Base-by-base conservation (phyloP, 2,888 invertebrate genomes). In the Sinhomidia bicolor region DNA sequence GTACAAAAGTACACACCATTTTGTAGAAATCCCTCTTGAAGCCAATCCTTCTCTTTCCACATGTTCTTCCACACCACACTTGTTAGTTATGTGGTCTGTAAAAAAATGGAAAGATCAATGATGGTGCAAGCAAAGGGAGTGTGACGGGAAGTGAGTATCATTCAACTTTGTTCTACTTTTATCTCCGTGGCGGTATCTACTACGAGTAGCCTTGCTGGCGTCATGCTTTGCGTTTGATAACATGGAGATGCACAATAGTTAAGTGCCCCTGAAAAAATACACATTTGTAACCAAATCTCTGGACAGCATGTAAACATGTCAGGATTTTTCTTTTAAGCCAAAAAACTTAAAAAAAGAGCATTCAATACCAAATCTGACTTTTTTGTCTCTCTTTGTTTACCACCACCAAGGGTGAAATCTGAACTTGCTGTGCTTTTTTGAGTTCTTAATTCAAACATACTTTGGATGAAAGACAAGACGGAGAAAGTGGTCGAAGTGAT, bases 211-310 rank as follows among this genome's bases (percentile, higher is more conserved):
- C 5, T 7, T 36, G 14, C 5, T 6, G 17, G 6, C 17, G 29
- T 23, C 23, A 26, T n/a, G n/a, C 9, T 14, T 14, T n/a, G 12
- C n/a, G 32, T 17, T 17, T 17, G n/a, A 41, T 68, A 36, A 41
- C n/a, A n/a, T 41, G 14, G 3, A n/a, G 32, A 65, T 29, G 5
- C 65, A 32, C 32, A 29, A 32, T 3, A 14, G 26, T 26, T n/a
- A n/a, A 26, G 26, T 32, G 12, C 10, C 41, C 7, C 41, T n/a
- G 32, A 36, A 68, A 68, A 68, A 17, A 17, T 36, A 68, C 32
- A 20, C 36, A 41, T n/a, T 41, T 41, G 68, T 20, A 41, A 68
- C 36, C 68, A 68, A 68, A 68, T 68, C 68, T n/a, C 68, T n/a
- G 41, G 32, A 17, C 17, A 6, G 6, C 20, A 17, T 68, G 68